Evolutionary conservation across 1,140 invertebrate species (phyloP), one percentile per base, ranked within the genome.

Genomic region (Bombus polaris): DNA sequence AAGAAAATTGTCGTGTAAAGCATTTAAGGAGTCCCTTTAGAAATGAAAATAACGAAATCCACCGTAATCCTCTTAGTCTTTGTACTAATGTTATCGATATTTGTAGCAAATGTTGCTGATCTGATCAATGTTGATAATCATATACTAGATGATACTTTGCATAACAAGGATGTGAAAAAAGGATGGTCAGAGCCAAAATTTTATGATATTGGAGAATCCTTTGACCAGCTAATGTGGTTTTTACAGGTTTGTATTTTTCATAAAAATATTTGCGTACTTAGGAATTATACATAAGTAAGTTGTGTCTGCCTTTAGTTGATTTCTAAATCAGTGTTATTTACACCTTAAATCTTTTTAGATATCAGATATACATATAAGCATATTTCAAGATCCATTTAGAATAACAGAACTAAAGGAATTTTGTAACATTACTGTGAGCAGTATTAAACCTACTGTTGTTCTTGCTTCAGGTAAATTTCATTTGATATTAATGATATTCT

Each of bases 331-430:
- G 18, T 35, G 37, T 59, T 70, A 39, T 39, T 32, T 37, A 59
- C 5, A 25, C 39, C 15, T 68, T 32, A 22, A 65, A 80, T 91
- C 84, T 83, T 94, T 96, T 85, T 92, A 98, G 97, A 97, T 98
- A 91, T 97, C 97, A 79, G 98, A 99, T 95, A 96, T 99, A 79
- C 98, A 99, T 94, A 96, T 99, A 81, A 99, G 98, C 93, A 97
- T 98, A 93, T 98, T 98, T 94, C 96, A 96, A 93, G 98, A 98
- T 93, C 95, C 95, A 65, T 95, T 95, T 42, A 96, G 98, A 93
- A 97, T 97, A 92, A 96, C 96, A 37, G 97, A 98, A 89, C 96
- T 99, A 68, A 96, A 96, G 92, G 96, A 97, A 90, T 99, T 99
- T 95, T 98, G 98, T 95, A 96, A 97, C 88, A 94, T 95, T 79